Evolutionary conservation across 2,113 vertebrate species (phyloP), one percentile per base, ranked within the genome.

Genomic region (Arothron firmamentum): DNA sequence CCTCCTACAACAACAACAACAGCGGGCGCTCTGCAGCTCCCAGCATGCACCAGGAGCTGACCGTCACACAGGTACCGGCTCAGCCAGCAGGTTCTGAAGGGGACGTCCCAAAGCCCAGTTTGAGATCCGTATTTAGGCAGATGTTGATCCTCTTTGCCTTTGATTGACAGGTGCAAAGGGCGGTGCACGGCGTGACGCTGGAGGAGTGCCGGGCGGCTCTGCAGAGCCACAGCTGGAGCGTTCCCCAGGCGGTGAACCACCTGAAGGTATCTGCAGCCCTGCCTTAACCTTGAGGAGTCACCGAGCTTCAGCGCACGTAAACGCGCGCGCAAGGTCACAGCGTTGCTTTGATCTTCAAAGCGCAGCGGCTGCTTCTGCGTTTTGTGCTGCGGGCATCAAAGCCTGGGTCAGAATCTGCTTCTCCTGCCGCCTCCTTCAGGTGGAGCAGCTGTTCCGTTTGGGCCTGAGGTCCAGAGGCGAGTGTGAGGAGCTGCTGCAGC

Each of bases 391-490:
- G 6, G 28, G 28, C 3, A 28, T 28, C 15, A 45, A 45, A 45
- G 43, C 5, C n/a, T 49, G 21, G 7, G 19, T 7, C 18, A n/a
- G n/a, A n/a, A n/a, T n/a, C n/a, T 9, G 48, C 0, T 50, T 9
- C 5, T 20, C 6, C 51, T 2, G 25, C 25, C 12, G 25, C 15
- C 15, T n/a, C 3, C 10, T 38, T 3, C 3, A 3, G 96, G 94
- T 98, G 80, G 95, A 99, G 79, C 96, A 98, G 88, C 87, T 99
- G 72, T 98, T 98, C 52, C 92, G 96, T 55, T 82, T 99, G 62
- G 96, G 97, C 3, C 89, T 98, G 65, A 91, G 91, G 75, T 92
- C 94, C 0, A 89, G 96, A 1, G 59, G 68, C 0, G 96, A 98
- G 80, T 98, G 97, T 62, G 92, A 93, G 78, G 92, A 93, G 31